Base-by-base conservation (phyloP, 2,113 vertebrate species). In the Istiophorus platypterus region DNA sequence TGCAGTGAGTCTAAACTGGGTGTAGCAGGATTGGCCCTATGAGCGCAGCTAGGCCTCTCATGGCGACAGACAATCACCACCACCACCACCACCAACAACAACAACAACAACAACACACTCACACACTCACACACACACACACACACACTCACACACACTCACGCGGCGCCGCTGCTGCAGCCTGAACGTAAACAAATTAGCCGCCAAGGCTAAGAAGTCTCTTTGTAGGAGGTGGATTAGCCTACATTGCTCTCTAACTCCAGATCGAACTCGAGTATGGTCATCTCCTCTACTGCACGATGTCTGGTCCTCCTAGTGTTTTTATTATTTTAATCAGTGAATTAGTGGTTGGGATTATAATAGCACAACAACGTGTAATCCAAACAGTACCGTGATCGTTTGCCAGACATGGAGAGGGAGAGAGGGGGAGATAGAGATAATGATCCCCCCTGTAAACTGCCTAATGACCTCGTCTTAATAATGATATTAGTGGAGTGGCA, bases 1-100 rank as follows among this genome's bases (percentile, higher is more conserved):
- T 52, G 80, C 92, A 86, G 91, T 71, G 87, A 84, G 89, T 80
- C 91, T 86, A 91, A 94, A 93, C 91, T 88, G 89, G 88, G 93
- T 92, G 91, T 72, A 79, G 94, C 91, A 75, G 92, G 93, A 93
- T 88, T 56, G 89, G 81, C 73, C 90, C 81, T 31, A 79, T 62
- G 67, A 34, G 89, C 58, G 45, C 72, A 41, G 79, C 79, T 57
- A 89, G 93, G 94, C 92, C 92, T 59, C 86, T 90, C 82, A 82
- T 78, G 79, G 89, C 85, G 67, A 82, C 86, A 65, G 4, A 68
- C 78, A 31, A 69, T 39, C 87, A 54, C 54, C 14, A 39, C 45
- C 74, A 71, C 59, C 74, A 62, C 27, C 39, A 54, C 3, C 31
- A 34, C 58, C 69, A 68, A 66, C 72, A 63, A 41, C 49, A 56